Base-by-base conservation (phyloP, 2,113 vertebrate genomes). In the Eleginops maclovinus region DNA sequence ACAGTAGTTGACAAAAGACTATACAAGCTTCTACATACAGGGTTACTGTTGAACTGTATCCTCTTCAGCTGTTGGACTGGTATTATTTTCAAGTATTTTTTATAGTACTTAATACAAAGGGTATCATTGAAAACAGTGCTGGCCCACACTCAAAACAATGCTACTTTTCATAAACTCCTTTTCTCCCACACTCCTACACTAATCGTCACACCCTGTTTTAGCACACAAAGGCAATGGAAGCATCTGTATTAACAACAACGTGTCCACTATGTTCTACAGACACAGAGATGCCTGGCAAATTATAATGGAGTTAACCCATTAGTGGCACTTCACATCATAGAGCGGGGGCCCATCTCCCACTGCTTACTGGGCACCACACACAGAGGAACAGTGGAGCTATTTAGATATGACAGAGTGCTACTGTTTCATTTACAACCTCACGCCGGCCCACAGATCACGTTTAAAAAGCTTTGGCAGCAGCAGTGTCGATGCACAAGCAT, bases 291-390 rank as follows among this genome's bases (percentile, higher is more conserved):
- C 51, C 80, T 49, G 64, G 36, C 79, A 70, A 69, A 75, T 85
- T 81, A 60, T 87, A 84, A 90, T 73, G 56, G 79, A 80, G 87
- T 91, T 82, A 91, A 86, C 88, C 86, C 84, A 77, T 79, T 87
- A 87, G 75, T 19, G 72, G 74, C 24, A 19, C 80, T 72, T 40
- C 62, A 77, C 72, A 81, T 81, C 66, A 64, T 70, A 26, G 69
- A 55, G 72, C 63, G 0, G n/a, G 47, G 82, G 82, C 72, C 71
- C 70, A 72, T 91, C 82, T 77, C 81, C 74, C 49, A 54, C 65
- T 19, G 74, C 67, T 50, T 36, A 61, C 79, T 8, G 44, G 50
- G 62, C 66, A 14, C 36, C 47, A 50, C 76, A n/a, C 58, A 49
- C 47, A 19, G 9, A 54, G 49, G 62, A 85, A 87, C 83, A 89